These are phyloP conservation scores for Papilio polyxenes DNA, from an alignment of 1,140 invertebrate species.

Conservation along the genomic window DNA sequence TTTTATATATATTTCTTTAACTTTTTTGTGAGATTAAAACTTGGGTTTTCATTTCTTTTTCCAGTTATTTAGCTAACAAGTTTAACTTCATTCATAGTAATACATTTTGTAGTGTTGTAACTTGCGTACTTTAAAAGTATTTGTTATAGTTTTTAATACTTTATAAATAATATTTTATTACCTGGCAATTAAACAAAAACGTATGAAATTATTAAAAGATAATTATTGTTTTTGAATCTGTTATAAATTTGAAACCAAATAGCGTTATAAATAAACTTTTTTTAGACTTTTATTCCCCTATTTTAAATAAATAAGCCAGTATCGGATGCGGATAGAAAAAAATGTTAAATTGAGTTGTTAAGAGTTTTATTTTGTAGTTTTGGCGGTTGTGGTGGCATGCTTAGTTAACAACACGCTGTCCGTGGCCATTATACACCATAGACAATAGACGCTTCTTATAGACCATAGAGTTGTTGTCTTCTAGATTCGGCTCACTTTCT, in stretches of 20 bases:
- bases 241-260: no score
- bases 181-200: not conserved
- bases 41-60: not conserved
- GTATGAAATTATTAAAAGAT: no score
- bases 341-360: not conserved
- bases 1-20: not conserved
- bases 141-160: not conserved
- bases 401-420: slow-evolving; percentile 30
- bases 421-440: slow-evolving; percentile 26
- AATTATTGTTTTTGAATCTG: no score
- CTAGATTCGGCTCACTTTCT: slow-evolving; percentile 23
- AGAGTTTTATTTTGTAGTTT: slow-evolving; percentile 2
- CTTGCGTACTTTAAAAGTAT: not conserved
- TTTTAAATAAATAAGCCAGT: not conserved
- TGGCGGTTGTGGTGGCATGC: slow-evolving; percentile 32
- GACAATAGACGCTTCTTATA: slow-evolving; percentile 29
- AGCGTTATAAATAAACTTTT: no score
- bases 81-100: not conserved
- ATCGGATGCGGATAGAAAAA: not conserved
- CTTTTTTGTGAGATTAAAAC: not conserved
- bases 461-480: slow-evolving; percentile 22
- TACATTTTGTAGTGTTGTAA: no score
- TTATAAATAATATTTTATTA: not conserved
- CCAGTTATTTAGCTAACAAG: not conserved
- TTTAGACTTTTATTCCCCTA: not conserved